Evolutionary conservation across 2,888 invertebrate genomes (phyloP).

Genomic region (Andrena fulva): DNA sequence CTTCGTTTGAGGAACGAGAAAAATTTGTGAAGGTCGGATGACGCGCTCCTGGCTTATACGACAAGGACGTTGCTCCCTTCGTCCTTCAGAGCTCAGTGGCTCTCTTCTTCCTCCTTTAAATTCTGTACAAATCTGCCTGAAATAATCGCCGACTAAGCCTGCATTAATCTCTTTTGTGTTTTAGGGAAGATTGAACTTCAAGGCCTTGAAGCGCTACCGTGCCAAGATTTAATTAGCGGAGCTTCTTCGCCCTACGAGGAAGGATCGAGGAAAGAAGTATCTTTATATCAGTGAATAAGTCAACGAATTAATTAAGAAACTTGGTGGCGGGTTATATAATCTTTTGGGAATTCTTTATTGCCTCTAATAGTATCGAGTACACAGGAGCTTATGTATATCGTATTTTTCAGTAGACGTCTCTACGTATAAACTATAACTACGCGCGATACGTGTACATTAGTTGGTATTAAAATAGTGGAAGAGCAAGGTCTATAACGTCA

Average conservation of each 20-base stretch:
- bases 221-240: background rate
- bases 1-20: background rate
- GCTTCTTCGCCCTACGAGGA: background rate
- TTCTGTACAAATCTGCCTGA: background rate
- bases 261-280: no score
- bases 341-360: background rate
- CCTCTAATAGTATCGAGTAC: background rate
- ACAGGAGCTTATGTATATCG: background rate
- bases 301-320: background rate
- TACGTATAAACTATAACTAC: background rate
- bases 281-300: no score
- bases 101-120: background rate
- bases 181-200: slow-evolving; percentile 76
- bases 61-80: slow-evolving; percentile 3
- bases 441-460: background rate
- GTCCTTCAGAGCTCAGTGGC: background rate
- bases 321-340: background rate
- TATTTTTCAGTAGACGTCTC: background rate
- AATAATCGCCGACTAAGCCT: background rate
- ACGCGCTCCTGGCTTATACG: background rate
- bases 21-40: background rate
- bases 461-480: slow-evolving; percentile 69
- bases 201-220: slow-evolving; percentile 49
- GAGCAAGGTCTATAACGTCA: slow-evolving; percentile 75
- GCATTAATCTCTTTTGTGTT: slow-evolving; percentile 40